Conservation (phyloP, 2,113 vertebrate genomes). For the Takifugu flavidus region DNA sequence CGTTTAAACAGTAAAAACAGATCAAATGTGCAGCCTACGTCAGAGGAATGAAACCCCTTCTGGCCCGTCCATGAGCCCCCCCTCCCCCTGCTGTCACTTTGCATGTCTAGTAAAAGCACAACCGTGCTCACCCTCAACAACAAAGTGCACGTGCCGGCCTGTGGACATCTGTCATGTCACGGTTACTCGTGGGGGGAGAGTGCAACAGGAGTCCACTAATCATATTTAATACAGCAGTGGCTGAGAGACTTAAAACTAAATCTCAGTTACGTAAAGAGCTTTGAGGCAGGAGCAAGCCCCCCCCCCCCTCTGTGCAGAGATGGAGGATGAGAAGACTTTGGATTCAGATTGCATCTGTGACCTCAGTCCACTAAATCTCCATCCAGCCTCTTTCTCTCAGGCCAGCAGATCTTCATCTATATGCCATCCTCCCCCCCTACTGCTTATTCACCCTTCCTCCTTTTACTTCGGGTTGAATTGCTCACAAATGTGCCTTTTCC, state of each 20-base stretch:
- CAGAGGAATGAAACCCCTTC: slow-evolving; percentile 22
- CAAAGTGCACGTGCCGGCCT: slow-evolving; percentile 38
- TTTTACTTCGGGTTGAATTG: slow-evolving; percentile 2
- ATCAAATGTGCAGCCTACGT: slow-evolving; percentile 13
- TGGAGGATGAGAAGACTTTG: slow-evolving; percentile 60
- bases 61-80: slow-evolving; percentile 11
- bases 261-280: slow-evolving; percentile 72
- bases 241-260: slow-evolving; percentile 67
- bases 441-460: slow-evolving; percentile 15
- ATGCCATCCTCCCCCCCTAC: slow-evolving; percentile 1
- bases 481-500: background rate
- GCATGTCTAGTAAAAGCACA: slow-evolving; percentile 37
- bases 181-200: slow-evolving; percentile 54
- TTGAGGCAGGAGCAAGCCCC: slow-evolving; percentile 53
- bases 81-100: slow-evolving; percentile 49
- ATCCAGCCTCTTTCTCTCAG: slow-evolving; percentile 34
- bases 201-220: slow-evolving; percentile 63
- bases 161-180: slow-evolving; percentile 46
- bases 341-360: slow-evolving; percentile 66
- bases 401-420: slow-evolving; percentile 25
- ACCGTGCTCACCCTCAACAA: slow-evolving; percentile 31
- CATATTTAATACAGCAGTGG: slow-evolving; percentile 72
- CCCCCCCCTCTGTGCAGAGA: slow-evolving; percentile 42
- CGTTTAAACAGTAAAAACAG: slow-evolving; percentile 9
- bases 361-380: slow-evolving; percentile 58